phyloP scores from a whole-genome alignment of 2,797 vertebrate genomes.

The Hylomyscus alleni region DNA sequence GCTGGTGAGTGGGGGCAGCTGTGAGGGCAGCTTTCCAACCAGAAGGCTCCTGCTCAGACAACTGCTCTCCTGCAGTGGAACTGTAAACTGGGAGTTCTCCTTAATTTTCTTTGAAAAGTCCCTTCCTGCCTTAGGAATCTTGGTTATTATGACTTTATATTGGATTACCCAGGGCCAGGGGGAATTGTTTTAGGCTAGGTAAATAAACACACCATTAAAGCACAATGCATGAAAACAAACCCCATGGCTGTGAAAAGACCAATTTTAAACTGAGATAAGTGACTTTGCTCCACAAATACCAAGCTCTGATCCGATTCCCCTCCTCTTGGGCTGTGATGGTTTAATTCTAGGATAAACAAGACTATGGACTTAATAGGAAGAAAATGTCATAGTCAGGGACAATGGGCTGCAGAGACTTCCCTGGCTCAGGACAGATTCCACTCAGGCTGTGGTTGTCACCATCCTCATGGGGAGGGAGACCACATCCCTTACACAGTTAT shows the following conservation, averaged over 20 bases:
- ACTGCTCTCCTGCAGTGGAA: conserved; percentile 73
- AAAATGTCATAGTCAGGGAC: background rate
- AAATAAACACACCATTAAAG: conserved; percentile 64
- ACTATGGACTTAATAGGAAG: background rate
- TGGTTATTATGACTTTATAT: conserved; percentile 46
- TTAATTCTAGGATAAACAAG: conserved; percentile 63
- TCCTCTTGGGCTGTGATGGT: background rate
- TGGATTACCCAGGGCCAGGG: conserved; percentile 38
- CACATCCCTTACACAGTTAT: background rate
- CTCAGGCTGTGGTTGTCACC: background rate
- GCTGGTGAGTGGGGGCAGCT: background rate
- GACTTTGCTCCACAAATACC: background rate
- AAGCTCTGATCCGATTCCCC: background rate
- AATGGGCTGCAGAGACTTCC: background rate
- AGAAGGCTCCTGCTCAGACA: conserved; percentile 72
- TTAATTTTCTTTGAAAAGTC: conserved; percentile 66
- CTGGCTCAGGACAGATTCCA: background rate
- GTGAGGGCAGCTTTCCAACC: conserved; percentile 75
- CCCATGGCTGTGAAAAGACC: background rate
- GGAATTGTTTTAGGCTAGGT: conserved; percentile 34
- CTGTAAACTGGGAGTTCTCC: conserved; percentile 73
- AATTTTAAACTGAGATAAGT: conserved; percentile 41
- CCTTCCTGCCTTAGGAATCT: conserved; percentile 42
- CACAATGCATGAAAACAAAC: conserved; percentile 40
- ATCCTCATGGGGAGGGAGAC: background rate